phyloP scores from a whole-genome alignment of 2,797 vertebrate genomes.

The Oreochromis mossambicus region DNA sequence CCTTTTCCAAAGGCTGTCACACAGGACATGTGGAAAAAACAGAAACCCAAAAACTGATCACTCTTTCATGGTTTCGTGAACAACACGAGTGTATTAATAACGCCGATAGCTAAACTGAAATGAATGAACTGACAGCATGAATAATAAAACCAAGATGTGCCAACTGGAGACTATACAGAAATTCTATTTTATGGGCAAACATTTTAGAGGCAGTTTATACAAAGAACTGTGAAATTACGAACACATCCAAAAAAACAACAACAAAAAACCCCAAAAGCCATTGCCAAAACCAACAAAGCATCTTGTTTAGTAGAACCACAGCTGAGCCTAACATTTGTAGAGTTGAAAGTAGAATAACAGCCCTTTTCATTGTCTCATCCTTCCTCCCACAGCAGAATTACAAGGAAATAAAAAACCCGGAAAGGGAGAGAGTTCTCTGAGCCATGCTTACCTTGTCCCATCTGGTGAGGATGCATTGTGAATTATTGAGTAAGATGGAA shows the following conservation, averaged over 20 bases:
- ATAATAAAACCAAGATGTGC: neutral
- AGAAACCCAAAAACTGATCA: neutral
- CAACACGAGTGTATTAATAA: neutral
- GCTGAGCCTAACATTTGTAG: neutral
- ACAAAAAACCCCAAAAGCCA: neutral
- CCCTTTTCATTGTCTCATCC: conserved; percentile 12
- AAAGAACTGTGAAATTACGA: neutral
- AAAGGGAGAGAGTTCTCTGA: conserved; percentile 40
- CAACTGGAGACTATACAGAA: neutral
- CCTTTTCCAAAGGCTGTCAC: neutral
- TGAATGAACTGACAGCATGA: neutral
- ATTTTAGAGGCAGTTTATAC: neutral
- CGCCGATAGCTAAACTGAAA: neutral
- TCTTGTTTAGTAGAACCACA: conserved; percentile 7
- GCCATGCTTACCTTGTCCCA: conserved; percentile 44
- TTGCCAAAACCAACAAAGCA: conserved; percentile 2
- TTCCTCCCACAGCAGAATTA: neutral
- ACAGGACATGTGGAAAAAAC: neutral
- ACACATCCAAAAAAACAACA: neutral
- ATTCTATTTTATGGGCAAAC: neutral
- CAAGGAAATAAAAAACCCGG: conserved; percentile 19
- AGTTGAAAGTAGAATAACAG: conserved; percentile 10
- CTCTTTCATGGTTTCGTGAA: neutral
- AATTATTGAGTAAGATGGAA: conserved; percentile 76
- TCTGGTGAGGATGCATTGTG: conserved; percentile 51